A percentile compares a stretch with the other conserved stretches of the same genome.
Evolutionary conservation across 2,888 invertebrate species (phyloP).

Genomic region (Belgica antarctica): DNA sequence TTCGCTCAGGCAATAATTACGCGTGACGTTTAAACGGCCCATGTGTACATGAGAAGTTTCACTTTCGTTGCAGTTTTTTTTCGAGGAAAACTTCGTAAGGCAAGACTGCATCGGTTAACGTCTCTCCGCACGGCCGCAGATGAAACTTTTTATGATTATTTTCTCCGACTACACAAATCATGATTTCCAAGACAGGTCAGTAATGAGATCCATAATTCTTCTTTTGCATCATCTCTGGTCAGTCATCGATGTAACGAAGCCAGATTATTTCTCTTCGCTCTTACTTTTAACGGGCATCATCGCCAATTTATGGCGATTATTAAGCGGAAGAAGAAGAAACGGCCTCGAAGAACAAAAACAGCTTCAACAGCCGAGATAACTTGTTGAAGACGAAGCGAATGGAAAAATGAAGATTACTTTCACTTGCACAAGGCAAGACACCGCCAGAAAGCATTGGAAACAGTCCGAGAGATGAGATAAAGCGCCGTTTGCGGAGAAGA

Average conservation of each 20-base stretch:
- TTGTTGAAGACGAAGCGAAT: conserved; percentile 27
- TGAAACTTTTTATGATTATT: too few species aligned
- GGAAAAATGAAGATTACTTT: conserved; percentile 34
- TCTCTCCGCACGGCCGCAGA: too few species aligned
- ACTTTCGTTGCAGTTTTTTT: neutral
- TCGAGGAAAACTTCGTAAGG: neutral
- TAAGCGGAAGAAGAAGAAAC: neutral
- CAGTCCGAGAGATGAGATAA: conserved; percentile 20
- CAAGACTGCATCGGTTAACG: too few species aligned
- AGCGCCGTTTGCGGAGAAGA: neutral
- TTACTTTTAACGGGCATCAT: neutral
- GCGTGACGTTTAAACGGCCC: neutral
- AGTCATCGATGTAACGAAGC: neutral
- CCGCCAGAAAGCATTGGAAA: too few species aligned
- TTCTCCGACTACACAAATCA: too few species aligned
- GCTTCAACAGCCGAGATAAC: conserved; percentile 12
- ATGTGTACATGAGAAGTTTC: neutral
- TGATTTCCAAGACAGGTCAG: too few species aligned
- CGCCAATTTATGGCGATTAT: conserved; percentile 1
- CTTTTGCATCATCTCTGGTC: neutral
- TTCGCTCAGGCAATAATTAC: neutral
- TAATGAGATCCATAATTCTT: neutral
- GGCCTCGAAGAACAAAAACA: neutral
- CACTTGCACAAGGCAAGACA: conserved; percentile 33
- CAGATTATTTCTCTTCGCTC: neutral